Percentiles rank a stretch among this genome's conserved stretches.
These are phyloP conservation scores for Drosophila hamatofila DNA, from an alignment of 2,888 invertebrate genomes.

Conservation along the genomic window DNA sequence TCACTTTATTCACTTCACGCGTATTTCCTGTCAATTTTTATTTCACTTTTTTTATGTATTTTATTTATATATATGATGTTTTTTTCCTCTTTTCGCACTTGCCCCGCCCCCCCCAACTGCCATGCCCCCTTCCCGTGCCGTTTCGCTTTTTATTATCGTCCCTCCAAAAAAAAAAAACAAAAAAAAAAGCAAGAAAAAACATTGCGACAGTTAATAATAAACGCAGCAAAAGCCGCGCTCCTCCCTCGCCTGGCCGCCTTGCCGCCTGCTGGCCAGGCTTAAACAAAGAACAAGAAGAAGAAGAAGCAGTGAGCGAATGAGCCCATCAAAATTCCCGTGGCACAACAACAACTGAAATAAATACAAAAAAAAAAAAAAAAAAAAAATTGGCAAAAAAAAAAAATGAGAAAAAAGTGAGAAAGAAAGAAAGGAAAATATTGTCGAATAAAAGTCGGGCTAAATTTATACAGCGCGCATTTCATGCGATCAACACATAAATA, in stretches of 20 bases:
- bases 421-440: slow-evolving; percentile 51
- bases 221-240: slow-evolving; percentile 41
- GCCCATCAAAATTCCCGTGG: slow-evolving; percentile 53
- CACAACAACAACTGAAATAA: slow-evolving; percentile 14
- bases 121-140: background rate
- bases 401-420: slow-evolving; percentile 1
- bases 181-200: slow-evolving; percentile 26
- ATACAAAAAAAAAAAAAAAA: slow-evolving; percentile 11
- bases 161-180: slow-evolving; percentile 17
- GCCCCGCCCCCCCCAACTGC: slow-evolving; percentile 20
- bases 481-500: slow-evolving; percentile 80
- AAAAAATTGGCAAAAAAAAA: slow-evolving; percentile 9
- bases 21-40: slow-evolving; percentile 62
- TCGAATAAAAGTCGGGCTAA: slow-evolving; percentile 70
- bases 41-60: slow-evolving; percentile 9
- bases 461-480: slow-evolving; percentile 77
- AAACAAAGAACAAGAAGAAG: slow-evolving; percentile 23
- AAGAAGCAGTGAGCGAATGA: slow-evolving; percentile 41
- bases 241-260: background rate
- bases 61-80: background rate
- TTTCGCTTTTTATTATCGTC: slow-evolving; percentile 38
- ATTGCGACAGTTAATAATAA: slow-evolving; percentile 78
- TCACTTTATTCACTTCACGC: slow-evolving; percentile 30
- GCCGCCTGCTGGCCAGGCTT: slow-evolving; percentile 27
- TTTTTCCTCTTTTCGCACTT: slow-evolving; percentile 20